A percentile compares a stretch with the other conserved stretches of the same genome.
These are phyloP conservation scores for Babylonia areolata DNA, from an alignment of 1,140 invertebrate species.

Conservation along the genomic window DNA sequence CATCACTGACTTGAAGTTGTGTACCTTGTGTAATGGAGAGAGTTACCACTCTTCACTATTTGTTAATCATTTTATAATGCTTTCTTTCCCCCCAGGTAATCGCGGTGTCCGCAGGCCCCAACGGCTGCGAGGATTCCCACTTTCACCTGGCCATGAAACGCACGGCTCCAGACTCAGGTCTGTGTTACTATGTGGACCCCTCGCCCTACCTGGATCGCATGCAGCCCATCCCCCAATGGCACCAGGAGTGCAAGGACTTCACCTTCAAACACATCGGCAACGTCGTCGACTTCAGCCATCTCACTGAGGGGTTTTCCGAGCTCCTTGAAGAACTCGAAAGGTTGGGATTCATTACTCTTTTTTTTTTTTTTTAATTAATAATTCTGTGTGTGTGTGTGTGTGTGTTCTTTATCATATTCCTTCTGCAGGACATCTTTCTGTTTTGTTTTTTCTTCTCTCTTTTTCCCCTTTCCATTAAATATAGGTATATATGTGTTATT, in stretches of 20 bases:
- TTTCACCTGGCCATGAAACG: slow-evolving; percentile 52
- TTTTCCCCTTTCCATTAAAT: too few relatives aligned
- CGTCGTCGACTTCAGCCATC: slow-evolving; percentile 35
- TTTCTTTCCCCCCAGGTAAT: neutral
- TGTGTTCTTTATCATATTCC: too few relatives aligned
- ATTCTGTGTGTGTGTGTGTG: too few relatives aligned
- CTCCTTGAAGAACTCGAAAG: slow-evolving; percentile 13
- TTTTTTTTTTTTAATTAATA: neutral
- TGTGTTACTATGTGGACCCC: slow-evolving; percentile 51
- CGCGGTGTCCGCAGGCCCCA: neutral
- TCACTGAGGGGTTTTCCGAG: slow-evolving; percentile 25
- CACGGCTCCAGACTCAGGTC: neutral
- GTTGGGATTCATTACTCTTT: neutral
- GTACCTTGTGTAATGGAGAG: too few relatives aligned
- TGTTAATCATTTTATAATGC: too few relatives aligned
- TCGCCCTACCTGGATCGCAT: slow-evolving; percentile 46
- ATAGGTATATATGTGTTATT: too few relatives aligned
- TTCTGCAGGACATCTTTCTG: too few relatives aligned
- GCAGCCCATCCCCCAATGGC: slow-evolving; percentile 48
- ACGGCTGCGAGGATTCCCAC: slow-evolving; percentile 36
- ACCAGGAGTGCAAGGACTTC: slow-evolving; percentile 51
- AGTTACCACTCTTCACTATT: too few relatives aligned
- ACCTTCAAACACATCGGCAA: slow-evolving; percentile 47
- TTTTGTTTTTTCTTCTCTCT: too few relatives aligned
- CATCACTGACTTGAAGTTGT: too few relatives aligned